Conservation (phyloP, 2,797 vertebrate species). For the Todus mexicanus region DNA sequence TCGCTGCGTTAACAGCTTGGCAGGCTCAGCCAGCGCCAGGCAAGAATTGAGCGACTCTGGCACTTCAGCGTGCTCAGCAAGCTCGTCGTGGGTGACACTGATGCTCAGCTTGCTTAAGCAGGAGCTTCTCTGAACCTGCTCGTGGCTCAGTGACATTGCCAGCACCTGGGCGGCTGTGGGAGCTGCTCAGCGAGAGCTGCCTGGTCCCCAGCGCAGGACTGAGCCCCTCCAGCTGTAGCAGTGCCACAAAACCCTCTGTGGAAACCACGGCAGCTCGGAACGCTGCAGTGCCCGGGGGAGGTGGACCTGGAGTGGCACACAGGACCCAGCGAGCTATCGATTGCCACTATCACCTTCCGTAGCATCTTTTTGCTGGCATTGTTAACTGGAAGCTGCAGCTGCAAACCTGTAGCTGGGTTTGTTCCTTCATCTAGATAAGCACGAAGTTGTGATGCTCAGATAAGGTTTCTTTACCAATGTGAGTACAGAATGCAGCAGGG, state of each 20-base stretch:
- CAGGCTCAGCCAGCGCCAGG: no score
- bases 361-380: not conserved
- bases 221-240: not conserved
- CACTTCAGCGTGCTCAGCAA: not conserved
- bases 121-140: not conserved
- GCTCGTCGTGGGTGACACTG: rapidly evolving
- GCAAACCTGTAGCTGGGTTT: not conserved
- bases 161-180: not conserved
- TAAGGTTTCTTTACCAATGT: not conserved
- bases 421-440: not conserved
- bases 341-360: not conserved
- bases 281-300: not conserved
- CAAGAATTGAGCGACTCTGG: no score
- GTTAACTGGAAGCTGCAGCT: not conserved
- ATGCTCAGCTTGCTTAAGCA: not conserved
- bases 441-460: not conserved
- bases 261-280: not conserved
- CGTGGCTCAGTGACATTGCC: not conserved
- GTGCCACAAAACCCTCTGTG: not conserved
- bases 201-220: not conserved
- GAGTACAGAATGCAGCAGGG: not conserved
- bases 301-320: not conserved
- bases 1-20: no score
- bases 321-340: rapidly evolving
- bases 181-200: not conserved